Conservation (phyloP, 2,888 invertebrate species). For the Drosophila heteroneura region DNA sequence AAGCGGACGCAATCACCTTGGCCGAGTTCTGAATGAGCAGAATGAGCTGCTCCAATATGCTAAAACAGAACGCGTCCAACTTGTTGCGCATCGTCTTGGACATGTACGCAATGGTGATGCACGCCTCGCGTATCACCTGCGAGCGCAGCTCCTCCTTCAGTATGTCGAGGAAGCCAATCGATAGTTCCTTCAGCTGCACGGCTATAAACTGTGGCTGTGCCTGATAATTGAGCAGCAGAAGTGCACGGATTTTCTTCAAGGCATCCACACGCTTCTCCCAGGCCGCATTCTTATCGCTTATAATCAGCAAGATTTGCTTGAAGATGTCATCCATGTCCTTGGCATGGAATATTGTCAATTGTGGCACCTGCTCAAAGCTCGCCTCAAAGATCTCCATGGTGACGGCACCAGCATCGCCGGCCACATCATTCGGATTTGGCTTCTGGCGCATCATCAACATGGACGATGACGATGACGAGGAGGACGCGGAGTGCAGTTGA, state of each 20-base stretch:
- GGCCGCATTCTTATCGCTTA: slow-evolving; percentile 93
- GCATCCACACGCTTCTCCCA: slow-evolving; percentile 98
- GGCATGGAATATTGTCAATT: slow-evolving; percentile 92
- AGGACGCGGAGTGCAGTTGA: slow-evolving; percentile 80
- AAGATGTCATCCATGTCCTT: slow-evolving; percentile 94
- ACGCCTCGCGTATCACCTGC: slow-evolving; percentile 94
- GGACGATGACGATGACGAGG: slow-evolving; percentile 31
- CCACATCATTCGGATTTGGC: slow-evolving; percentile 64
- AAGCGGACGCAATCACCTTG: slow-evolving; percentile 97
- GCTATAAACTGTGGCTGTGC: slow-evolving; percentile 89
- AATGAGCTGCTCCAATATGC: slow-evolving; percentile 93
- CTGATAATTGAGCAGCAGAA: slow-evolving; percentile 92
- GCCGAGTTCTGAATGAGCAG: slow-evolving; percentile 97
- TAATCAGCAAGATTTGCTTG: slow-evolving; percentile 89
- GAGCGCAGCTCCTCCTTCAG: slow-evolving; percentile 96
- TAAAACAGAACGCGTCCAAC: slow-evolving; percentile 94
- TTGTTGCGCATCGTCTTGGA: slow-evolving; percentile 93
- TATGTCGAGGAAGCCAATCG: slow-evolving; percentile 92
- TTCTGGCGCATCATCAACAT: slow-evolving; percentile 72
- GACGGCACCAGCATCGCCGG: slow-evolving; percentile 92
- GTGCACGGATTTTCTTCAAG: slow-evolving; percentile 93
- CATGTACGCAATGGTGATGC: slow-evolving; percentile 96
- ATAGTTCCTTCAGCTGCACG: slow-evolving; percentile 91
- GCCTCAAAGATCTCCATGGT: slow-evolving; percentile 95
- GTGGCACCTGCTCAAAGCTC: slow-evolving; percentile 93